Evolutionary conservation across 2,797 vertebrate species (phyloP), one percentile per base, ranked within the genome.

Genomic region (Chelon auratus): DNA sequence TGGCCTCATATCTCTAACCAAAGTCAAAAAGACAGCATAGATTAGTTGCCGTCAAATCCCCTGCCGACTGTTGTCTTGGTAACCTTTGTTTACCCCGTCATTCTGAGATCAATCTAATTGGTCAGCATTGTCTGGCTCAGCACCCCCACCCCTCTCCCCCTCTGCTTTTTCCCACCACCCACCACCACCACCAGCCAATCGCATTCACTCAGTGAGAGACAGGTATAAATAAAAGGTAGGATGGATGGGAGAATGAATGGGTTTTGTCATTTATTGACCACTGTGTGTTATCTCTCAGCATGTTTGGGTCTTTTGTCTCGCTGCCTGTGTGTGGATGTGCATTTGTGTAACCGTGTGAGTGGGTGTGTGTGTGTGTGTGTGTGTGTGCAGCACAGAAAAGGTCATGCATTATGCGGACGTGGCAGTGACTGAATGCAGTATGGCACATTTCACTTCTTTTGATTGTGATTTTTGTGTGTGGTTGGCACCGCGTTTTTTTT

Each of bases 31-130:
- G 62, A 86, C 55, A 55, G 20, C 58, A 68, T 81, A 71, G 63
- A 81, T 84, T 73, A 65, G 62, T 67, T 18, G 39, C 47, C 72
- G 37, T 72, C 61, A 65, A 61, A 72, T 58, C 72, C 66, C 74
- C 67, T 63, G 58, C 62, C 60, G 77, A 40, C 80, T 53, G 87
- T 92, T 87, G 80, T 86, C 84, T 54, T 83, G 77, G 86, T 75
- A 91, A 91, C 90, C 81, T 78, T 83, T 89, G 88, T 91, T 87
- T 85, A 87, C 72, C 71, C 76, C 18, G 15, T 76, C 72, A 65
- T 82, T 86, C 45, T 55, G 18, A 24, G 67, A 91, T 93, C 84
- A 78, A 89, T 92, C 74, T 89, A 89, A 92, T 88, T 90, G 88
- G 78, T 36, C 2, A 52, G 57, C 60, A 67, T 2, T 57, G 75